Evolutionary conservation across 2,113 vertebrate species (phyloP).

Genomic region (Protobothrops flavoviridis): DNA sequence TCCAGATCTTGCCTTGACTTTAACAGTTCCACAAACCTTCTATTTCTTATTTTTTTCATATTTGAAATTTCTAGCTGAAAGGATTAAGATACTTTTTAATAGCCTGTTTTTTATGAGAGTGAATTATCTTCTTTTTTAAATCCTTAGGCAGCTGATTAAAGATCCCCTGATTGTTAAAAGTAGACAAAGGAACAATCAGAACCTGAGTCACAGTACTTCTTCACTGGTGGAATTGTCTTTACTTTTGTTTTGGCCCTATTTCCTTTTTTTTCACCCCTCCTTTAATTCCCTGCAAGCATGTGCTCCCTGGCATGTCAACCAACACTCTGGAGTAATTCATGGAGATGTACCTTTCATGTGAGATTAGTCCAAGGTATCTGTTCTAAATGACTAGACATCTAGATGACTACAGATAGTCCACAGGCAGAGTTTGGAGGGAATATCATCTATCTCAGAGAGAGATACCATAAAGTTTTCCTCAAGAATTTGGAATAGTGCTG

Average conservation of each 20-base stretch:
- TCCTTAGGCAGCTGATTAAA: background rate
- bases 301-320: background rate
- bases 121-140: background rate
- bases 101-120: background rate
- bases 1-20: background rate
- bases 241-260: background rate
- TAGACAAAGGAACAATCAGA: background rate
- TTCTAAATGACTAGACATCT: background rate
- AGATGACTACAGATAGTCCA: background rate
- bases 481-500: background rate
- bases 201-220: background rate
- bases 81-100: background rate
- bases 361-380: background rate
- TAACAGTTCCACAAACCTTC: background rate
- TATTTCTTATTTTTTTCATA: background rate
- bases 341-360: background rate
- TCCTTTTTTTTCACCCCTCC: background rate
- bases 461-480: background rate
- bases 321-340: background rate
- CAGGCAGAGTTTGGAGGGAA: background rate
- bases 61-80: background rate
- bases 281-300: background rate
- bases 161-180: background rate
- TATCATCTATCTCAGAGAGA: background rate
- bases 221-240: background rate